Evolutionary conservation across 2,888 invertebrate genomes (phyloP).

Genomic region (Eupithecia insigniata): DNA sequence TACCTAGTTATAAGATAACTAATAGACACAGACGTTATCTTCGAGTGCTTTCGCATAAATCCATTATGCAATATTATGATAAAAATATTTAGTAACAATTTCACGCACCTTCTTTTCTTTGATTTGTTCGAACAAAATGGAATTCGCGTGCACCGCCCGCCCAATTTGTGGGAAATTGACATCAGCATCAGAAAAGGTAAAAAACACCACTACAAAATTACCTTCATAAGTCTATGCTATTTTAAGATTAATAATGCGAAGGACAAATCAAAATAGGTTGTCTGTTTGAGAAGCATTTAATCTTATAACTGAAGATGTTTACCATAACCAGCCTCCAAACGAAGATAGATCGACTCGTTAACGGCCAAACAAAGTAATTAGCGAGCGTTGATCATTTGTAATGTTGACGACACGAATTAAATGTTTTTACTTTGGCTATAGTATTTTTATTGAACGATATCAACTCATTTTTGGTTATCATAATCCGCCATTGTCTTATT

Average conservation of each 20-base stretch:
- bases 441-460: background rate
- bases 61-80: too few relatives aligned
- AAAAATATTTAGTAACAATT: too few relatives aligned
- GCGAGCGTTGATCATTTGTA: slow-evolving; percentile 25
- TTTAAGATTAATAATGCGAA: background rate
- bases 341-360: slow-evolving; percentile 52
- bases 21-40: too few relatives aligned
- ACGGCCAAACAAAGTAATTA: slow-evolving; percentile 57
- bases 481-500: background rate
- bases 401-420: background rate
- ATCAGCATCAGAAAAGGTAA: too few relatives aligned
- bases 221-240: too few relatives aligned
- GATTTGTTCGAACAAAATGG: too few relatives aligned
- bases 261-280: background rate
- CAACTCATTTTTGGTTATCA: background rate
- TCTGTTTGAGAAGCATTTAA: slow-evolving; percentile 6
- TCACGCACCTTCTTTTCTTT: too few relatives aligned
- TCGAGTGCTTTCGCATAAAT: too few relatives aligned
- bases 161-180: too few relatives aligned
- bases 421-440: background rate
- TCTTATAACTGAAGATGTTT: slow-evolving; percentile 21
- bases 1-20: too few relatives aligned
- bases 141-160: too few relatives aligned
- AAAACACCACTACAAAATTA: too few relatives aligned
- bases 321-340: slow-evolving; percentile 41